A percentile compares a stretch with the other conserved stretches of the same genome.
phyloP scores from a whole-genome alignment of 2,797 vertebrate genomes.

The Meriones psammophilus region DNA sequence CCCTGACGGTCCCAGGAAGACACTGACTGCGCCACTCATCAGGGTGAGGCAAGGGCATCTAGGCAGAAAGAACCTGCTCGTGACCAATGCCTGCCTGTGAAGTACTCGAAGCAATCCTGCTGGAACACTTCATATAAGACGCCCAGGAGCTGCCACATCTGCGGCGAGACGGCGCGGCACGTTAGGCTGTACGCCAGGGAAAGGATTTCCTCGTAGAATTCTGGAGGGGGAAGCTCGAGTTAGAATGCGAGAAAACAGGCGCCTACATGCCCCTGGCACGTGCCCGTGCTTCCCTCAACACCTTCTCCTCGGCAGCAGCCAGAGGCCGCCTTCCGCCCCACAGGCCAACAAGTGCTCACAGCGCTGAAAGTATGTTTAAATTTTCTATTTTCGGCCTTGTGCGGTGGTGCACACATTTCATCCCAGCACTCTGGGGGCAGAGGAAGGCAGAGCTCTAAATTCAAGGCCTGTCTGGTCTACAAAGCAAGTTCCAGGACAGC shows the following conservation, averaged over 20 bases:
- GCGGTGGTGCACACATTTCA: not conserved
- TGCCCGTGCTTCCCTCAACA: accelerated
- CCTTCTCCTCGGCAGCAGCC: not conserved
- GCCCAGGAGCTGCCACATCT: conserved; percentile 98
- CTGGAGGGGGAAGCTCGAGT: conserved; percentile 86
- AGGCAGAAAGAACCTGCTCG: conserved; percentile 52
- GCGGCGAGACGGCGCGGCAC: conserved; percentile 96
- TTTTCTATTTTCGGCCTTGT: not conserved
- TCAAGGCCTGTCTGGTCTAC: not conserved
- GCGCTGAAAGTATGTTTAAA: not conserved
- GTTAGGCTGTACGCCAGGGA: conserved; percentile 97
- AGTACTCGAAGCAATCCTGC: conserved; percentile 98
- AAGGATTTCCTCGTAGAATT: conserved; percentile 99
- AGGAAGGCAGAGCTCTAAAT: not conserved
- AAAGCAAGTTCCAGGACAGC: not conserved
- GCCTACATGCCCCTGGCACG: not conserved
- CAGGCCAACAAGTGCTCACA: not conserved
- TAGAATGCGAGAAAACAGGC: conserved; percentile 23
- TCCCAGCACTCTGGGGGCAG: not conserved
- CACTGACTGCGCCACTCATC: not conserved
- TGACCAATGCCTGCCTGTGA: conserved; percentile 91
- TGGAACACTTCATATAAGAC: conserved; percentile 97
- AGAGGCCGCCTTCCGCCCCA: not conserved
- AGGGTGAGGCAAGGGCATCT: not conserved
- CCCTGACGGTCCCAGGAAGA: not conserved